Evolutionary conservation across 2,113 vertebrate genomes (phyloP).

Genomic region (Pomatorhinus ruficollis): DNA sequence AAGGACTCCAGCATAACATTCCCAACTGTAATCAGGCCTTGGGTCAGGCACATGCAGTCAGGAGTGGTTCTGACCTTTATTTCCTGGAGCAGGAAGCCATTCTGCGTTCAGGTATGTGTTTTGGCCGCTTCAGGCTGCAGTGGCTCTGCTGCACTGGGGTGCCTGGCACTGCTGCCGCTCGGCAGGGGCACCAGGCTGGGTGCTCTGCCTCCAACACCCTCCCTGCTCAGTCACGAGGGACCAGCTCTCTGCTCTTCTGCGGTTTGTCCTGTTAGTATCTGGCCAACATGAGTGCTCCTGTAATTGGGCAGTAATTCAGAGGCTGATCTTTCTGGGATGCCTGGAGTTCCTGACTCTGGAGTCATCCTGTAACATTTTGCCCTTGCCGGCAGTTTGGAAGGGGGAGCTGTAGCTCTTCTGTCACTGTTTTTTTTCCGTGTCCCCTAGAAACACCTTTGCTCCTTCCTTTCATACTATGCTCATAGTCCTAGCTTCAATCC

Average conservation of each 20-base stretch:
- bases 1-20: neutral
- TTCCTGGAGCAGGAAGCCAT: neutral
- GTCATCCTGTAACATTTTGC: neutral
- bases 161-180: neutral
- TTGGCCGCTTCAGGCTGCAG: neutral
- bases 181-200: neutral
- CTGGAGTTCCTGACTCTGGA: neutral
- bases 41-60: neutral
- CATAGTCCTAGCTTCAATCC: neutral
- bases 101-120: neutral
- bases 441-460: neutral
- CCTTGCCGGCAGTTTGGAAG: neutral
- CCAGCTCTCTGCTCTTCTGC: neutral
- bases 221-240: rapidly evolving
- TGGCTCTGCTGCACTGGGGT: neutral
- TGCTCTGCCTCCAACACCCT: neutral
- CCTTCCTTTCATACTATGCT: neutral
- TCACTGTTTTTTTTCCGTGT: neutral
- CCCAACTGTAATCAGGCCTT: neutral
- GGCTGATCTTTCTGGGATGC: neutral
- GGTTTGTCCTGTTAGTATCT: neutral
- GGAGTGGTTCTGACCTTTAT: neutral
- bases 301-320: neutral
- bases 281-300: neutral
- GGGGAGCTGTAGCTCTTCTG: neutral